A percentile compares a stretch with the other conserved stretches of the same genome.
Evolutionary conservation across 2,797 vertebrate genomes (phyloP).

Genomic region (Danio aesculapii): DNA sequence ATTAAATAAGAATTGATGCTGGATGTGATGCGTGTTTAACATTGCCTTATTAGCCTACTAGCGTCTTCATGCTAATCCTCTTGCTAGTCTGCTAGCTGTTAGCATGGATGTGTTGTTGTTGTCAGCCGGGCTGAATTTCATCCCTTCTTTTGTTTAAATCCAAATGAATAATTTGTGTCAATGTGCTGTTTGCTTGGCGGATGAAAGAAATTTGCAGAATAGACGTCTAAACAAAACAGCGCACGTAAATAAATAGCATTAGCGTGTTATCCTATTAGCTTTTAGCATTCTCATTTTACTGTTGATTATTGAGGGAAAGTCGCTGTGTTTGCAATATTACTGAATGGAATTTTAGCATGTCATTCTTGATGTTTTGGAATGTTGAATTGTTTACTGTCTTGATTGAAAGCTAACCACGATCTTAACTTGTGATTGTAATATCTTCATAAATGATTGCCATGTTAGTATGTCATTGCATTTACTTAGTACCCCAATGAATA

Average conservation of each 20-base stretch:
- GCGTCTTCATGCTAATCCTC: constrained; percentile 7
- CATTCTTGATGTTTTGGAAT: too few relatives aligned
- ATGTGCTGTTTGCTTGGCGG: background rate
- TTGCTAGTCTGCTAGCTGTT: constrained; percentile 12
- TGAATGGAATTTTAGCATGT: background rate
- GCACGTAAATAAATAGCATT: background rate
- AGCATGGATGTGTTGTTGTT: constrained; percentile 22
- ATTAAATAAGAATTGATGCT: background rate
- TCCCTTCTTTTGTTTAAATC: background rate
- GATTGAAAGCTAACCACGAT: background rate
- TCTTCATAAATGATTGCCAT: background rate
- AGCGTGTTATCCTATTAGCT: background rate
- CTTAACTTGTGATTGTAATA: background rate
- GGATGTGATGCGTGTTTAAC: background rate
- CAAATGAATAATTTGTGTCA: background rate
- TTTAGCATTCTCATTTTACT: constrained; percentile 4
- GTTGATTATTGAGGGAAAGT: background rate
- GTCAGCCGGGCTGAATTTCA: background rate
- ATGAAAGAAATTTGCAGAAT: background rate
- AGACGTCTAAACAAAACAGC: background rate
- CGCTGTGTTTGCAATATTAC: background rate
- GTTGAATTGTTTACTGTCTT: too few relatives aligned
- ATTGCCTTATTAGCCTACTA: background rate
- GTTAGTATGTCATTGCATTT: background rate
- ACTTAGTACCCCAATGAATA: background rate